phyloP scores from a whole-genome alignment of 2,888 invertebrate genomes.

The Drosophila formosana region DNA sequence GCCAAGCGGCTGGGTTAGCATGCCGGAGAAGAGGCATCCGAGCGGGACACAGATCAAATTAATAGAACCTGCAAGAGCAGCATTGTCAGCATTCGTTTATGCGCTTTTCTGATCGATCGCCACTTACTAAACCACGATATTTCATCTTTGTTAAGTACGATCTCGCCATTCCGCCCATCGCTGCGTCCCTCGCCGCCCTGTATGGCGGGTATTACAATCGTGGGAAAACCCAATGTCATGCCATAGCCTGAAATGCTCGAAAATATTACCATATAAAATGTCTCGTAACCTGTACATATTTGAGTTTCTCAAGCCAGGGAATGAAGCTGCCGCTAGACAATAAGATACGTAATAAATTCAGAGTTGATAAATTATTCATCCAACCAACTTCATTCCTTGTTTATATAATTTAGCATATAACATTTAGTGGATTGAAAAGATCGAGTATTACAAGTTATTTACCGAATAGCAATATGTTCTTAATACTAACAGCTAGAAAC shows the following conservation, averaged over 20 bases:
- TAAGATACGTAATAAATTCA: neutral
- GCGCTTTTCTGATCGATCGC: neutral
- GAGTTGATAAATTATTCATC: neutral
- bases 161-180: constrained; percentile 79
- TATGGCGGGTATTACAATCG: constrained; percentile 92
- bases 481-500: constrained; percentile 91
- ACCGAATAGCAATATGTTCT: constrained; percentile 91
- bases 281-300: neutral
- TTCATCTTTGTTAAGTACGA: constrained; percentile 87
- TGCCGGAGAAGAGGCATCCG: constrained; percentile 91
- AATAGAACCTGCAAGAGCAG: constrained; percentile 88
- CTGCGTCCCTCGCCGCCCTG: constrained; percentile 85
- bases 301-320: constrained; percentile 15
- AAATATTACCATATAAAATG: neutral
- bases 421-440: constrained; percentile 7
- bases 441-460: constrained; percentile 71
- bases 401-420: constrained; percentile 2
- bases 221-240: constrained; percentile 92
- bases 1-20: constrained; percentile 90
- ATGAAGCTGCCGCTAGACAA: constrained; percentile 25
- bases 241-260: constrained; percentile 87
- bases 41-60: constrained; percentile 92
- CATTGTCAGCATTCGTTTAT: neutral
- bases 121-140: constrained; percentile 91
- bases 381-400: constrained; percentile 39